These are phyloP conservation scores for Drosophila grimshawi DNA, from an alignment of 1,140 invertebrate genomes.

Conservation along the genomic window DNA sequence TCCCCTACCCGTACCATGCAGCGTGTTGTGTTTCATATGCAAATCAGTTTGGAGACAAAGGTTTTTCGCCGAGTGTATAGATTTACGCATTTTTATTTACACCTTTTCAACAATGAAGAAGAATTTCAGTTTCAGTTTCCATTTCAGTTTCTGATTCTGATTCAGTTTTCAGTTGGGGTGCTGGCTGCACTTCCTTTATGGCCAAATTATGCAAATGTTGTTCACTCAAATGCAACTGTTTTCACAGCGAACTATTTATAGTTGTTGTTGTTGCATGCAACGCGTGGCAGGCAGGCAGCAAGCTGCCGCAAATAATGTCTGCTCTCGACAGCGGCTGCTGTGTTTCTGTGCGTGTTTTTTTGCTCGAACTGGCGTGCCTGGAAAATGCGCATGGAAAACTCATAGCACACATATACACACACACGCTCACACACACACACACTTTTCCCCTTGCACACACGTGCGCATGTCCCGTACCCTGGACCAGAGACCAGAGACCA, in stretches of 20 bases:
- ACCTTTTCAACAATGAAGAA: slow-evolving; percentile 64
- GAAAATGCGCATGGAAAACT: slow-evolving; percentile 72
- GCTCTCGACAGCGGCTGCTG: slow-evolving; percentile 59
- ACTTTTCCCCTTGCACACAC: slow-evolving; percentile 60
- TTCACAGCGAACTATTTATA: slow-evolving; percentile 33
- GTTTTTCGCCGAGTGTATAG: slow-evolving; percentile 40
- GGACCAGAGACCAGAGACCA: slow-evolving; percentile 34
- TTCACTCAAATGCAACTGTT: slow-evolving; percentile 56
- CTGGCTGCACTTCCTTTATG: slow-evolving; percentile 69
- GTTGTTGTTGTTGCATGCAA: slow-evolving; percentile 37
- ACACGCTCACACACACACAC: neutral
- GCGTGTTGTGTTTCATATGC: slow-evolving; percentile 76
- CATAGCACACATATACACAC: neutral
- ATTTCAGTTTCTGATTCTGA: no score
- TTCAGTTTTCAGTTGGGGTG: neutral
- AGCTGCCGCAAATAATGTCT: slow-evolving; percentile 48
- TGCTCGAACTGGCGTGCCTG: slow-evolving; percentile 30
- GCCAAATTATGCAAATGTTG: slow-evolving; percentile 79
- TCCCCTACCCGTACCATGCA: neutral
- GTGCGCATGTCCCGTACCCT: slow-evolving; percentile 71
- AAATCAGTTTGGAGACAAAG: slow-evolving; percentile 63
- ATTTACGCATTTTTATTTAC: slow-evolving; percentile 79
- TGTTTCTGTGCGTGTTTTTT: slow-evolving; percentile 42
- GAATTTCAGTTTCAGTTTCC: neutral
- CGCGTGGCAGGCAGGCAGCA: slow-evolving; percentile 60